phyloP scores from a whole-genome alignment of 2,113 vertebrate species.

The Zosterops lateralis region DNA sequence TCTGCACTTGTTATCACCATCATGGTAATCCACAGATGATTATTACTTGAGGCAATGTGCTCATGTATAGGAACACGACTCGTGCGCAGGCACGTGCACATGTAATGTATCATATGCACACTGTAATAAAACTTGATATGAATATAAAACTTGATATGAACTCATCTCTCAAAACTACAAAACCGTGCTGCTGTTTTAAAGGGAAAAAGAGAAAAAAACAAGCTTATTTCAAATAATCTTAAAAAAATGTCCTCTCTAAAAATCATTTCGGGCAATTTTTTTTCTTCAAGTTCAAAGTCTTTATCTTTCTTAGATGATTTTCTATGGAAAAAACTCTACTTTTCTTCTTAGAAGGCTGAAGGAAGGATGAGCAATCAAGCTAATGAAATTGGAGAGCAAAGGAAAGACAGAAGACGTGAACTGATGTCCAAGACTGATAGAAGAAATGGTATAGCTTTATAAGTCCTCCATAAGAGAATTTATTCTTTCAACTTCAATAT shows the following conservation, averaged over 20 bases:
- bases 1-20: neutral
- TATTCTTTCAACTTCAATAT: neutral
- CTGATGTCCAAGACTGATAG: neutral
- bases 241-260: neutral
- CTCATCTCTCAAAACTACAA: neutral
- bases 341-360: neutral
- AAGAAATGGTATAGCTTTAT: neutral
- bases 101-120: neutral
- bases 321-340: neutral
- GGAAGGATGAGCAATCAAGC: neutral
- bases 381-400: neutral
- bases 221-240: neutral
- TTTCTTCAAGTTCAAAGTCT: neutral
- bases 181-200: neutral
- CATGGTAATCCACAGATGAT: neutral
- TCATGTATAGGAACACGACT: neutral
- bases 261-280: neutral
- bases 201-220: neutral
- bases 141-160: neutral
- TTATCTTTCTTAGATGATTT: neutral
- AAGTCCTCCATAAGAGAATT: neutral
- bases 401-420: neutral
- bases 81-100: rapidly evolving
- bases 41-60: neutral
- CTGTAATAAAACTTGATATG: neutral